Percentiles rank a stretch among this genome's conserved stretches.
Evolutionary conservation across 2,888 invertebrate species (phyloP).

Genomic region (Eledone cirrhosa): DNA sequence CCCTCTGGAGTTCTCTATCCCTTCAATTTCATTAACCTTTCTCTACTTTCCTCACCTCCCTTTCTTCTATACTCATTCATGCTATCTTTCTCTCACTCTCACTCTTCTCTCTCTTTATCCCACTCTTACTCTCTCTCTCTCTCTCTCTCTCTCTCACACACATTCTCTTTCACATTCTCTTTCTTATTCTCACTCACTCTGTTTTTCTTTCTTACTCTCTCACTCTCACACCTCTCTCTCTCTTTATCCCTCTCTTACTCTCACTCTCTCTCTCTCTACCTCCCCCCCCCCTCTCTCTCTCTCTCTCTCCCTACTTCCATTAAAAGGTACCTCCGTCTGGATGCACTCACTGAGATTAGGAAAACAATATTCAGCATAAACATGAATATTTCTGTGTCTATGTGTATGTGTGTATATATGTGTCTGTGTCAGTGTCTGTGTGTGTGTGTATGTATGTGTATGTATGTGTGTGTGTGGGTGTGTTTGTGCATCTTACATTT

Average conservation of each 20-base stretch:
- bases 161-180: background rate
- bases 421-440: no score
- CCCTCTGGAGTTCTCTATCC: background rate
- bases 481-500: no score
- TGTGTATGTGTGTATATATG: no score
- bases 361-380: no score
- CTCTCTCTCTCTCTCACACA: background rate
- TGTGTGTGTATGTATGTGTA: no score
- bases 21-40: background rate
- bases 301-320: background rate
- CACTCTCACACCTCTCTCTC: background rate
- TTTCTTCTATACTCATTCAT: background rate
- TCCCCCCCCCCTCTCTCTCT: background rate
- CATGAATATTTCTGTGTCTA: no score
- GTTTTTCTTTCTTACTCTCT: background rate
- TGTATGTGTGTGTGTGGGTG: no score
- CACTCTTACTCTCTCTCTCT: background rate
- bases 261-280: background rate
- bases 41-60: background rate
- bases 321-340: no score
- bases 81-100: no score
- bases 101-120: background rate
- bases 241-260: background rate
- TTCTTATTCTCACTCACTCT: background rate
- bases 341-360: no score